Evolutionary conservation across 2,113 vertebrate species (phyloP), one percentile per base, ranked within the genome.

Genomic region (Sinocyclocheilus grahami): DNA sequence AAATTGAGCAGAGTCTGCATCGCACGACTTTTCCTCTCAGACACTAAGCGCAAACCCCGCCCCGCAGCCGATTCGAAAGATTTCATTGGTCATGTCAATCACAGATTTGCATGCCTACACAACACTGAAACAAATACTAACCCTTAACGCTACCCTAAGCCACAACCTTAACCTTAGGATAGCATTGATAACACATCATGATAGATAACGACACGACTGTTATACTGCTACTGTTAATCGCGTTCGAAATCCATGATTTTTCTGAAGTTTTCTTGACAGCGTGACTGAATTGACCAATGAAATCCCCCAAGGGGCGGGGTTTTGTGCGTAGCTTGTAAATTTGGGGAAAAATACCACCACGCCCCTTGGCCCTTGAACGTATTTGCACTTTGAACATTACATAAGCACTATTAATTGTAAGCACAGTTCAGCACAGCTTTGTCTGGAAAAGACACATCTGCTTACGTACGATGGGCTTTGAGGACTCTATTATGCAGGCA

Each of bases 401-500:
- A 6, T 74, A 65, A 18, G 13, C 60, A n/a, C 3, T 14, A 5
- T 6, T 80, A 9, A 63, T 46, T 46, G 53, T 46, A n/a, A 46
- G 6, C 5, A 22, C 20, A 20, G 14, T 51, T 80, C 20, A 62
- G 0, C 2, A 48, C 60, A 18, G n/a, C 14, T 30, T 46, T 75
- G 10, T 53, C 18, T 4, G 12, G 12, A 33, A 67, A 82, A 65
- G 14, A 5, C 76, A 30, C 9, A 9, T 8, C 39, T 3, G 2
- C 0, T 10, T 10, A 81, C 3, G 3, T 8, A 65, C 37, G 13
- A 82, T 82, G 79, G 79, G 62, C 4, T 67, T 82, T 27, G n/a
- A 55, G 20, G 82, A 84, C 42, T 30, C 79, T 37, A 24, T n/a
- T 18, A 67, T 82, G 86, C 86, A 51, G 13, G 65, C 42, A 33